phyloP scores from a whole-genome alignment of 2,888 invertebrate genomes.

The Lithophane semibrunnea region DNA sequence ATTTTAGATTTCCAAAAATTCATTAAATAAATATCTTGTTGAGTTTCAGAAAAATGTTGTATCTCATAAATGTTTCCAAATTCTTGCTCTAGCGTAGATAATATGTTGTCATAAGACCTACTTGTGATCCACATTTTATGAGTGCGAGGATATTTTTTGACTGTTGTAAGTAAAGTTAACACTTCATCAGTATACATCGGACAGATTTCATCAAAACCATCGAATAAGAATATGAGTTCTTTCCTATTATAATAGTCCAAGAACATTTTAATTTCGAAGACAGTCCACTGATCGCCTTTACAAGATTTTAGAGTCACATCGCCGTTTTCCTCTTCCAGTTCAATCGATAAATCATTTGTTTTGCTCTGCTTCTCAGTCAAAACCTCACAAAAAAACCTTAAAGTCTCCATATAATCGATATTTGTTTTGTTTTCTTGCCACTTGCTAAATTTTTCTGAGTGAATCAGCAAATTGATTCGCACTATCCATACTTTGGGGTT shows the following conservation, averaged over 20 bases:
- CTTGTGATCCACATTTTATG: conserved; percentile 58
- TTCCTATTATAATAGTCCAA: conserved; percentile 46
- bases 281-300: conserved; percentile 6
- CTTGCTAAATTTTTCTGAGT: conserved; percentile 28
- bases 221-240: conserved; percentile 9
- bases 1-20: conserved; percentile 48
- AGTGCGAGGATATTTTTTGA: conserved; percentile 12
- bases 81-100: conserved; percentile 17
- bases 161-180: conserved; percentile 18
- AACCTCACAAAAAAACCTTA: conserved; percentile 32
- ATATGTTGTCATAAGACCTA: conserved; percentile 53
- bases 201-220: conserved; percentile 63
- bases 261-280: conserved; percentile 46
- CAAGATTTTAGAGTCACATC: conserved; percentile 16
- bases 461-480: conserved; percentile 43
- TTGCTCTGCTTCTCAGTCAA: not conserved
- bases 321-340: conserved; percentile 5
- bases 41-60: conserved; percentile 9
- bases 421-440: not conserved
- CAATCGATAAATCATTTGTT: not conserved
- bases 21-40: conserved; percentile 34
- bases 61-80: conserved; percentile 29
- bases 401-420: conserved; percentile 21
- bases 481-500: conserved; percentile 52
- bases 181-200: conserved; percentile 51